Evolutionary conservation across 2,888 invertebrate genomes (phyloP).

Genomic region (Calameuta idolon): DNA sequence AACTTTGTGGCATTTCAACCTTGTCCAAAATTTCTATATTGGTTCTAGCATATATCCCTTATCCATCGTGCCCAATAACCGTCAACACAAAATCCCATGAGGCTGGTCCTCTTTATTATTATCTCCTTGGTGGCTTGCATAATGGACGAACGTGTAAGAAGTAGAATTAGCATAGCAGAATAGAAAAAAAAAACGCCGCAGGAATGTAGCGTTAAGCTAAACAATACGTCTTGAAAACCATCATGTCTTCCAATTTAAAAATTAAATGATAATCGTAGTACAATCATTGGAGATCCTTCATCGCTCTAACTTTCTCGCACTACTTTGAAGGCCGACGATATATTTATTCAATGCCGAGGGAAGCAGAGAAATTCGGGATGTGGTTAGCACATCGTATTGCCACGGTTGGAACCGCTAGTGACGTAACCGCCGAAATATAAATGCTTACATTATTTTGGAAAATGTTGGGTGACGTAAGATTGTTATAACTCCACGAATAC

Average conservation of each 20-base stretch:
- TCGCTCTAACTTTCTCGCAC: neutral
- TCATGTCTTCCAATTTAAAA: neutral
- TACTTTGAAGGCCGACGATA: neutral
- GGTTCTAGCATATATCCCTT: too few species aligned
- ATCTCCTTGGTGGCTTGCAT: neutral
- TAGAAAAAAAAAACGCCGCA: neutral
- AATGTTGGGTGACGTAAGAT: neutral
- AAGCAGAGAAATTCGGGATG: neutral
- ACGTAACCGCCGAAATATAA: neutral
- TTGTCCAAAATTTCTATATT: too few species aligned
- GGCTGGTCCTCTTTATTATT: too few species aligned
- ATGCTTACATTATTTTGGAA: neutral
- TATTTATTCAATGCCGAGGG: neutral
- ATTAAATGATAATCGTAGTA: too few species aligned
- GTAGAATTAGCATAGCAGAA: neutral
- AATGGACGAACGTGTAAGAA: neutral
- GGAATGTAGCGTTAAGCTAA: constrained; percentile 1
- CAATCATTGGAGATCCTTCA: neutral
- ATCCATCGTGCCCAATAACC: too few species aligned
- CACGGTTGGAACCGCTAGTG: neutral
- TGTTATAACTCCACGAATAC: neutral
- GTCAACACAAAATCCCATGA: too few species aligned
- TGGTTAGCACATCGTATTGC: neutral
- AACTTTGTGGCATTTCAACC: too few species aligned
- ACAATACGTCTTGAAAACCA: neutral